Evolutionary conservation across 2,888 invertebrate genomes (phyloP).

Genomic region (Dione juno): DNA sequence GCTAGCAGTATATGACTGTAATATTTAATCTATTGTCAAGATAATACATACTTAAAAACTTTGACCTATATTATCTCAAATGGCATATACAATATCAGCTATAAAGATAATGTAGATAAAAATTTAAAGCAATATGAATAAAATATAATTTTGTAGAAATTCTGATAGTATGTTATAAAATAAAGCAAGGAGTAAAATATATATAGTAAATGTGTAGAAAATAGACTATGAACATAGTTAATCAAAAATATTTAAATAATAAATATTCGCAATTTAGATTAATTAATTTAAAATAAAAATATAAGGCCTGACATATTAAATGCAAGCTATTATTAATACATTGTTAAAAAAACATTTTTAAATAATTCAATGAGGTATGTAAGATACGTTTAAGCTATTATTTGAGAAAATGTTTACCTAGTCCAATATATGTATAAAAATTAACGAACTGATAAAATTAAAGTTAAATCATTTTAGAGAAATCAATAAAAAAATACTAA

Average conservation of each 20-base stretch:
- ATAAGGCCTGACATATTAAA: too few species aligned
- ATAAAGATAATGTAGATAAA: not conserved
- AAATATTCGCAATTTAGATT: too few species aligned
- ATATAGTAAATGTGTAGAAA: not conserved
- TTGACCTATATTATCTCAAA: conserved; percentile 9
- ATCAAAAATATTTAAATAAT: not conserved
- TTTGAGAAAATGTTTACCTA: not conserved
- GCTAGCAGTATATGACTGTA: not conserved
- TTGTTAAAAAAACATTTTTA: too few species aligned
- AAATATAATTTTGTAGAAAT: not conserved
- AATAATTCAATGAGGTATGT: too few species aligned
- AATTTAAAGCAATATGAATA: not conserved
- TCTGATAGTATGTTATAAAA: not conserved
- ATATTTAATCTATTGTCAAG: too few species aligned
- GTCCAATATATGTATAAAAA: not conserved
- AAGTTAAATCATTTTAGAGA: not conserved
- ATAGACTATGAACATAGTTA: not conserved
- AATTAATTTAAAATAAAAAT: too few species aligned
- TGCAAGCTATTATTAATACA: too few species aligned
- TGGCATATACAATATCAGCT: not conserved
- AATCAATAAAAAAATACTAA: not conserved
- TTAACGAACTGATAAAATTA: not conserved
- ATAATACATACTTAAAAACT: not conserved
- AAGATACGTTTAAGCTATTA: not conserved
- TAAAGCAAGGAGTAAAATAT: not conserved